Evolutionary conservation across 2,113 vertebrate species (phyloP).

Genomic region (Condylura cristata): DNA sequence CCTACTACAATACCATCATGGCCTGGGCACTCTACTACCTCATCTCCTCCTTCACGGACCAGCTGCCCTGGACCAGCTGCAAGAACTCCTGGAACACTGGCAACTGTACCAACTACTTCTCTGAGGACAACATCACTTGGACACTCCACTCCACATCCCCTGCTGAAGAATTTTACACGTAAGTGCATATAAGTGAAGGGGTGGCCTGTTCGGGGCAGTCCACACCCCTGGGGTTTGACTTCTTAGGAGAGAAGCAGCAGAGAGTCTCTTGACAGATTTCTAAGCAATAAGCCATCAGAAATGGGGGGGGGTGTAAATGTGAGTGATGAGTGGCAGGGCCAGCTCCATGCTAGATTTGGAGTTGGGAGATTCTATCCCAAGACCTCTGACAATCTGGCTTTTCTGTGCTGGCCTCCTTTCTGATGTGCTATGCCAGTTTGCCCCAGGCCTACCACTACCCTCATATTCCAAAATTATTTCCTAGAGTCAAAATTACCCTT

Average conservation of each 20-base stretch:
- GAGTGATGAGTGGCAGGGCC: background rate
- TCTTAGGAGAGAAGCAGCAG: background rate
- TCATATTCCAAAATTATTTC: background rate
- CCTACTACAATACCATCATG: constrained; percentile 99
- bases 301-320: background rate
- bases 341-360: background rate
- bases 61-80: constrained; percentile 96
- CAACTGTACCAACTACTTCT: constrained; percentile 95
- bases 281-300: background rate
- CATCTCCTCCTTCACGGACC: constrained; percentile 92
- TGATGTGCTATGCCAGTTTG: background rate
- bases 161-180: constrained; percentile 99
- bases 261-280: background rate
- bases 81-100: constrained; percentile 94
- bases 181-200: constrained; percentile 85
- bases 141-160: constrained; percentile 92
- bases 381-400: background rate
- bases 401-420: background rate
- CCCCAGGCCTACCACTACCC: background rate
- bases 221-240: background rate
- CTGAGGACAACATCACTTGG: constrained; percentile 92
- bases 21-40: constrained; percentile 99
- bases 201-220: background rate
- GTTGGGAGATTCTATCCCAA: background rate
- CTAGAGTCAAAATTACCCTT: background rate